Base-by-base conservation (phyloP, 1,140 invertebrate genomes). In the Sinonovacula constricta region DNA sequence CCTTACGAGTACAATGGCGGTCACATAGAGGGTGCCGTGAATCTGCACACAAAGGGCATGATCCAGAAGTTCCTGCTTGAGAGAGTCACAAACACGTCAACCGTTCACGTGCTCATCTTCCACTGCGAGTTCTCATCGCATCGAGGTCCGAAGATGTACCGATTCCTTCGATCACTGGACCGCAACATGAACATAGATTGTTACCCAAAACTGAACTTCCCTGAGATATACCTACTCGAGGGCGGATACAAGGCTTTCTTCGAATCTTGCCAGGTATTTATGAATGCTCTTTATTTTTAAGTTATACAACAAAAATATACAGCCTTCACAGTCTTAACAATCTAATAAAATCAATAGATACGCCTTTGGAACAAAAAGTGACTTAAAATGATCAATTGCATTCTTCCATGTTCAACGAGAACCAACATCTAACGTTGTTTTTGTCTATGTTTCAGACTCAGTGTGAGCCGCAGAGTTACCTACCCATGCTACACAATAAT, bases 1-100 rank as follows among this genome's bases (percentile, higher is more conserved):
- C 98, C 98, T 0, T 99, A 99, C 88, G 98, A 99, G 90, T 99
- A 92, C 88, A 94, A 97, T 22, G 98, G 96, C 24, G 98, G 98
- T 0, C 98, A 99, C 88, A 98, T 99, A 49, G 87, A 90, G 18
- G 89, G 69, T 24, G 51, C 51, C 88, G 56, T 53, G 89, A 56
- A 79, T 91, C 89, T 98, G 5, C 97, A 95, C 89, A 96, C 94
- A 0, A 94, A 96, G 0, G 93, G 94, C 79, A 92, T 97, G 10
- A 87, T 94, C 34, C 90, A 93, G 76, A 92, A 94, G 59, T 93
- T 97, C n/a, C 87, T 95, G 2, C 90, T 92, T 36, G 89, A 90
- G 70, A 87, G 92, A 79, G 85, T 86, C 81, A 85, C 82, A 77
- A 84, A 39, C 65, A 83, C 3, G 87, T 87, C n/a, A 85, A 87